A percentile compares a stretch with the other conserved stretches of the same genome.
Conservation (phyloP, 2,797 vertebrate species). For the Crocodylus rhombifer region DNA sequence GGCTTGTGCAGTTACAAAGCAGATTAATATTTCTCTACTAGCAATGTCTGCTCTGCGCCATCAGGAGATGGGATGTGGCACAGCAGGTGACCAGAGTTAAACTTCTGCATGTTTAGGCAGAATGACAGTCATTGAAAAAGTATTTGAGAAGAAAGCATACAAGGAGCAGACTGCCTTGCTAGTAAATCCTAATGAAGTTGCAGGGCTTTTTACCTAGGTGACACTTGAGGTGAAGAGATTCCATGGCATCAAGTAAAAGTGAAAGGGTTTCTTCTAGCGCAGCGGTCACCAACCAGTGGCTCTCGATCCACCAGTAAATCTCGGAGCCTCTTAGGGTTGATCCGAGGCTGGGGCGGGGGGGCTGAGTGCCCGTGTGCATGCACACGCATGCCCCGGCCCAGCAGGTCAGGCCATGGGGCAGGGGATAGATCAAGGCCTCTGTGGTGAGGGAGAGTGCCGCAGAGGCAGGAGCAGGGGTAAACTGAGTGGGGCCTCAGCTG, state of each 20-base stretch:
- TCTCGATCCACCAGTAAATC: too few relatives aligned
- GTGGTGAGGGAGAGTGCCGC: too few relatives aligned
- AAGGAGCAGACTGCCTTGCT: constrained; percentile 25
- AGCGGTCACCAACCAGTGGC: too few relatives aligned
- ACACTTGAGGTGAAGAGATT: not conserved
- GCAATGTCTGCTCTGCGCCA: not conserved
- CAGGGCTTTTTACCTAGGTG: not conserved
- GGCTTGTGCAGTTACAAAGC: too few relatives aligned
- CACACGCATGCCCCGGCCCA: too few relatives aligned
- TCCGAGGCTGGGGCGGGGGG: too few relatives aligned
- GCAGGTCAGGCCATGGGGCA: too few relatives aligned
- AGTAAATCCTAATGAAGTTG: not conserved
- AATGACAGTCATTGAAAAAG: not conserved
- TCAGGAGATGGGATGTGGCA: not conserved
- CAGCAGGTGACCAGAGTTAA: not conserved
- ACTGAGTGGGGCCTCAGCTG: too few relatives aligned
- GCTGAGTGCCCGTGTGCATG: too few relatives aligned
- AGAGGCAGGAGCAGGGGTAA: too few relatives aligned
- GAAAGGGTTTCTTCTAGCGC: not conserved
- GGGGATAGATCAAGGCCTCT: too few relatives aligned
- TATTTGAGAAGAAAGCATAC: not conserved
- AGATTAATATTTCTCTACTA: not conserved
- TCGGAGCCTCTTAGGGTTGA: too few relatives aligned
- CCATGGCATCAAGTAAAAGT: not conserved
- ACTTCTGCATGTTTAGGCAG: rapidly evolving